Evolutionary conservation across 1,140 invertebrate species (phyloP), one percentile per base, ranked within the genome.

Genomic region (Zaprionus africanus): DNA sequence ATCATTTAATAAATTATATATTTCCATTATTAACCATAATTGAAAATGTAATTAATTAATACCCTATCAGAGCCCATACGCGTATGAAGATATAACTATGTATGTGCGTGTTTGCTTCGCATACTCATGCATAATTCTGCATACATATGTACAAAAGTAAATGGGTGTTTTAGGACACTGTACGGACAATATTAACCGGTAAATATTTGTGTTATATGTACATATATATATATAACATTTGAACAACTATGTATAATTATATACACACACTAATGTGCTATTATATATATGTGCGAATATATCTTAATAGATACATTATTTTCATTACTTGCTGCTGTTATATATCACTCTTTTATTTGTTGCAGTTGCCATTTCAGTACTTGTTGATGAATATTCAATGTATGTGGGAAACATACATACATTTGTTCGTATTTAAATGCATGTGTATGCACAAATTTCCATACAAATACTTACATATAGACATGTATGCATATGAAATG

Each of bases 321-420:
- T 49, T 24, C 46, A 51, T 22, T 51, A 51, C 46, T 13, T 51
- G 19, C 46, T 24, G 19, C 46, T 24, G 4, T 19, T 22, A 13
- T 51, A 24, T n/a, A 17, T 58, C 11, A 15, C 5, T 28, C n/a
- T 11, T 54, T 53, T 17, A 9, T 17, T 28, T 31, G 26, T 28
- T 26, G 31, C 46, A 22, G 41, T 46, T 6, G 6, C n/a, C n/a
- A 46, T 31, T 54, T 34, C 38, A 49, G 60, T 65, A 65, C 68
- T 71, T 71, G 68, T 71, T 71, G 68, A 71, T 71, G 68, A 65
- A 51, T 51, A 22, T 51, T 51, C 46, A 65, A 65, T 24, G 22
- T 64, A 53, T 19, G 13, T 36, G 36, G 34, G 46, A 19, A n/a
- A 12, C n/a, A 24, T 34, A 34, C 22, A 36, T 63, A 63, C 28